Base-by-base conservation (phyloP, 2,888 invertebrate species). In the Thereva unica region DNA sequence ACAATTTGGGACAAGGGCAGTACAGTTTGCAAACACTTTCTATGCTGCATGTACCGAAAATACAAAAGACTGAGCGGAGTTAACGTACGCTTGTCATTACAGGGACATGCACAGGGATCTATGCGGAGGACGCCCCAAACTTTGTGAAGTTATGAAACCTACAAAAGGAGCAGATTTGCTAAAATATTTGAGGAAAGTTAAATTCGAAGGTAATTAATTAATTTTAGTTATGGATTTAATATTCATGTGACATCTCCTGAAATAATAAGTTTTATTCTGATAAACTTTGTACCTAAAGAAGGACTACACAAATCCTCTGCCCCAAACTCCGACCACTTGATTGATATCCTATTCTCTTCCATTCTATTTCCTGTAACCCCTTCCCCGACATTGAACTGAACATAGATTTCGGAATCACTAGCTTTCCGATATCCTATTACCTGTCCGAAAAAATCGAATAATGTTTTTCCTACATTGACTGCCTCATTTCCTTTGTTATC, bases 81-180 rank as follows among this genome's bases (percentile, higher is more conserved):
- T 42, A 42, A 42, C 7, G 42, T 8, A 42, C 7, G 47, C 45
- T 49, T 64, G 64, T 66, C 57, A 65, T 76, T 67, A 45, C 80
- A 92, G 93, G 71, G 91, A 92, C 75, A 95, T 97, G 93, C 96
- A 96, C 77, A 82, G 78, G 7, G 87, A 91, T 35, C 82, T 92
- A 38, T 97, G 96, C 76, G 86, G 86, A 0, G 89, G 89, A 0
- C 83, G 84, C 35, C 82, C 86, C 1, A 93, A 94, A 0, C 83
- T 96, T 1, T 97, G 96, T 78, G 89, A 91, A 45, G 87, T 89
- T 23, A 96, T 97, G 95, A 87, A 89, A 72, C 95, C 95, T 0
- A 92, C 92, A 10, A 92, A 93, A 76, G 96, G 96, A 1, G 88
- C 90, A 0, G 89, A 91, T 69, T 85, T 97, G 57, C 85, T 95